Conservation (phyloP, 2,113 vertebrate species). For the Tringa solitaria region DNA sequence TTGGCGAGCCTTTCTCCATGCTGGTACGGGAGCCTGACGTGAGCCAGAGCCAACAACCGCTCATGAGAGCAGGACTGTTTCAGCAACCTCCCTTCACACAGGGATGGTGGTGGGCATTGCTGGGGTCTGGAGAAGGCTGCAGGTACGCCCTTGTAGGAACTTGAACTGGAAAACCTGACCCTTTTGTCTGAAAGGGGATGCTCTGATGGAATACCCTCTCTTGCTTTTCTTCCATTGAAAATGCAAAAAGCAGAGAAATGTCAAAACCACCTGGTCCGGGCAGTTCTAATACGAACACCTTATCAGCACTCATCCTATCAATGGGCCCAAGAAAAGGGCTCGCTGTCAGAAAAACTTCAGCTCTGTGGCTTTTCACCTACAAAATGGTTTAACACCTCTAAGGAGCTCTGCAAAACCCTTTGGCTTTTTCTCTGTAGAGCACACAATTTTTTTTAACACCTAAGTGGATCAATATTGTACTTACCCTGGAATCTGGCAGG, state of each 20-base stretch:
- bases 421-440: not conserved
- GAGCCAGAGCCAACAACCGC: not conserved
- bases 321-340: not conserved
- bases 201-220: not conserved
- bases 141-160: accelerated
- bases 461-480: not conserved
- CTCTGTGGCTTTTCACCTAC: not conserved
- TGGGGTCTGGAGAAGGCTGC: not conserved
- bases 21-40: accelerated
- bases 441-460: not conserved
- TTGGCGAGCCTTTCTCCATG: not conserved
- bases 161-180: not conserved
- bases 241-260: not conserved
- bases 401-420: not conserved
- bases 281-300: not conserved
- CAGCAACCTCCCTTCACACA: not conserved
- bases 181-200: not conserved
- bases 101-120: not conserved
- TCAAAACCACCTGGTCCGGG: not conserved
- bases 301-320: not conserved
- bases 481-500: not conserved
- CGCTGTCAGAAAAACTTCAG: not conserved
- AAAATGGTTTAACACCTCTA: not conserved
- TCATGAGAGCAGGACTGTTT: not conserved
- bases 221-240: not conserved